Conservation (phyloP, 2,888 invertebrate genomes). For the Metallyticus violacea region DNA sequence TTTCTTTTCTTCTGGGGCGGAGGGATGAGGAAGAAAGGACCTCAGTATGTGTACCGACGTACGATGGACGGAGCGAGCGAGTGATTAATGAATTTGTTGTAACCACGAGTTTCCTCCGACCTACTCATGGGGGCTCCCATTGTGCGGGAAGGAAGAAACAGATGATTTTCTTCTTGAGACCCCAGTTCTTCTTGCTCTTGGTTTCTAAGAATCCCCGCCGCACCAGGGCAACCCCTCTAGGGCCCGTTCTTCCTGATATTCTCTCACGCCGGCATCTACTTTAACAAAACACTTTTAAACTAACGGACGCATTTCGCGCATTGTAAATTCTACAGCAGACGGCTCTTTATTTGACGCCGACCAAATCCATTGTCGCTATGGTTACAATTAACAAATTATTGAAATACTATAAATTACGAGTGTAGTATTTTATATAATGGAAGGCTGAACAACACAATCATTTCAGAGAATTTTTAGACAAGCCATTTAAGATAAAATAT, state of each 20-base stretch:
- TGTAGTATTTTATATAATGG: too few relatives aligned
- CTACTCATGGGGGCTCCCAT: slow-evolving; percentile 11
- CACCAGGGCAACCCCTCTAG: background rate
- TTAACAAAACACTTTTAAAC: background rate
- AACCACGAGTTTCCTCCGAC: background rate
- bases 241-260: background rate
- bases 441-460: too few relatives aligned
- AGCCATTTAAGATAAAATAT: too few relatives aligned
- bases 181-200: background rate
- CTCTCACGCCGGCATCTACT: background rate
- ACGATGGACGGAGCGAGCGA: background rate
- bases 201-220: background rate
- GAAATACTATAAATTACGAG: too few relatives aligned
- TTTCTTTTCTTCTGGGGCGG: background rate
- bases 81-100: slow-evolving; percentile 15
- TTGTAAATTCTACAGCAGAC: background rate
- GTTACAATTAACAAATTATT: too few relatives aligned
- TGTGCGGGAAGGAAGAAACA: background rate
- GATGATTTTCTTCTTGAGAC: slow-evolving; percentile 7
- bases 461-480: too few relatives aligned
- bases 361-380: too few relatives aligned
- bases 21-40: background rate
- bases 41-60: background rate
- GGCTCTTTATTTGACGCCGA: background rate
- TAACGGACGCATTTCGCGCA: background rate